A percentile compares a stretch with the other conserved stretches of the same genome.
These are phyloP conservation scores for Tachysurus vachellii DNA, from an alignment of 2,113 vertebrate species.

Conservation along the genomic window DNA sequence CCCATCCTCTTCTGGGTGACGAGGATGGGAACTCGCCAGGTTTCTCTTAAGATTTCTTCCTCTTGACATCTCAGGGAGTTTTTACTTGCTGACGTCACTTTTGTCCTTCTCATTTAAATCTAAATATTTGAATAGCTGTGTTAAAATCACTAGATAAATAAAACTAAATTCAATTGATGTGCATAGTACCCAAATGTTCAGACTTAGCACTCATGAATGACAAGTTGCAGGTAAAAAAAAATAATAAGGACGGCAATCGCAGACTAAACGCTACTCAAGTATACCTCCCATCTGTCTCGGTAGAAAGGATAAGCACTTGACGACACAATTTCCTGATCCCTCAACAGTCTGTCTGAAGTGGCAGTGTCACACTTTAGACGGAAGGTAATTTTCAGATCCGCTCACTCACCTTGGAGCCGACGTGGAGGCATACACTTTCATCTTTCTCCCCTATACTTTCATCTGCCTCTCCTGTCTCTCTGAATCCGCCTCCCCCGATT, in stretches of 20 bases:
- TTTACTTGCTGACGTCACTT: not conserved
- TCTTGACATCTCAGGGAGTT: not conserved
- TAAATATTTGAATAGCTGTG: not conserved
- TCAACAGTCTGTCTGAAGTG: slow-evolving; percentile 12
- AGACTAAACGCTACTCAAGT: not conserved
- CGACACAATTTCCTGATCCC: slow-evolving; percentile 44
- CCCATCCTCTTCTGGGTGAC: too few species aligned
- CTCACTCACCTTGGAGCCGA: slow-evolving; percentile 7
- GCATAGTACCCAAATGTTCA: not conserved
- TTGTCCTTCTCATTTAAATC: not conserved
- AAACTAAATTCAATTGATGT: not conserved
- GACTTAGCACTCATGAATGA: not conserved
- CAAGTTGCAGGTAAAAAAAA: not conserved
- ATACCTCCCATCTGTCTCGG: not conserved
- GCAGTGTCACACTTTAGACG: slow-evolving; percentile 14
- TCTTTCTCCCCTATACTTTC: slow-evolving; percentile 37
- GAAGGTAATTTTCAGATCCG: slow-evolving; percentile 13
- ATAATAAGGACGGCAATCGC: not conserved
- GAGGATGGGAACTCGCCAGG: not conserved
- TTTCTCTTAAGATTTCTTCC: not conserved
- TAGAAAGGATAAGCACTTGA: slow-evolving; percentile 38
- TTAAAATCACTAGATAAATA: not conserved
- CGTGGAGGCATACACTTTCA: slow-evolving; percentile 24
- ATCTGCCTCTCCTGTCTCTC: slow-evolving; percentile 29
- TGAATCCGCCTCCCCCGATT: slow-evolving; percentile 18